Evolutionary conservation across 2,113 vertebrate species (phyloP), one percentile per base, ranked within the genome.

Genomic region (Eretmochelys imbricata): DNA sequence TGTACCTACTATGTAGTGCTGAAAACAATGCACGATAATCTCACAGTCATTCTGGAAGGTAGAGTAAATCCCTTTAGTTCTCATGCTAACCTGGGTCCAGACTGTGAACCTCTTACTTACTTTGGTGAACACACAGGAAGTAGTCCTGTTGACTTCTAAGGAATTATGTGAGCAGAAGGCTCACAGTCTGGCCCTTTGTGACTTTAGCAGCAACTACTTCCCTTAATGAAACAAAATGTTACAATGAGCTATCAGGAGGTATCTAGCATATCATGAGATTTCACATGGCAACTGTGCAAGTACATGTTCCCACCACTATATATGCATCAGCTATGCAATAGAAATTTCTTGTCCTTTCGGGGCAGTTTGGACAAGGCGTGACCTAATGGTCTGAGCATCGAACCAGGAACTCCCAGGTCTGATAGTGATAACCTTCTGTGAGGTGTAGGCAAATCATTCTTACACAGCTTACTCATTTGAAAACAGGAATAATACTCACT

Each of bases 271-370:
- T 25, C 13, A 24, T 24, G 8, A 29, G 62, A 14, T 0, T 0
- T 3, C 31, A 46, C 29, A 22, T 42, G 12, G 6, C 1, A 5
- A 2, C 5, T 4, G 85, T 0, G 31, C 3, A 89, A 87, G 57
- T 20, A 92, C 10, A 0, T 8, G 31, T 50, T 80, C 46, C 31
- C 25, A 0, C 13, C 6, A 50, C 76, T 46, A 35, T 20, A 0
- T 3, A 11, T 29, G 17, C 0, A 0, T 49, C 59, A 7, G 9
- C 1, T 31, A 2, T 35, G 62, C 13, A 78, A 22, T 14, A 78
- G 38, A 48, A 29, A 13, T 48, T 50, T 0, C 0, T 25, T 55
- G 20, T 84, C 8, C 53, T 85, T 59, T 13, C 6, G 11, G 62
- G 35, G 62, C 49, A 5, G 17, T 20, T 72, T 12, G 35, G 53